Percentiles rank a stretch among this genome's conserved stretches.
phyloP scores from a whole-genome alignment of 2,888 invertebrate genomes.

The Lasioglossum figueresi region DNA sequence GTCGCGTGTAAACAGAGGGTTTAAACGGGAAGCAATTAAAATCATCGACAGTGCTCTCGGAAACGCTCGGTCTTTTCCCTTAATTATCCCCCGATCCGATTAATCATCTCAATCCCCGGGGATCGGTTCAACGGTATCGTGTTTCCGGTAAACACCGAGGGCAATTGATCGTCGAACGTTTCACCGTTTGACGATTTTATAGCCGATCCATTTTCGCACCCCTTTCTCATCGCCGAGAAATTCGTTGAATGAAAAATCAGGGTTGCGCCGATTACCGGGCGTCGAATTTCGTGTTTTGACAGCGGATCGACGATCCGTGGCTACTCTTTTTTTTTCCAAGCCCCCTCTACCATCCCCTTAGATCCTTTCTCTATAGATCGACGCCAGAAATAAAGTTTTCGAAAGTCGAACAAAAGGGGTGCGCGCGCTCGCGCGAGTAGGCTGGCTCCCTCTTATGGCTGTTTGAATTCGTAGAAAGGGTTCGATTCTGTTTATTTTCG shows the following conservation, averaged over 20 bases:
- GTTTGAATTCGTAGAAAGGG: conserved; percentile 81
- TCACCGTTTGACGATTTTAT: conserved; percentile 48
- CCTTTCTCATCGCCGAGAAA: conserved; percentile 61
- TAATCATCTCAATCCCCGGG: conserved; percentile 29
- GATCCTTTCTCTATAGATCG: conserved; percentile 8
- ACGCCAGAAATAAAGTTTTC: conserved; percentile 43
- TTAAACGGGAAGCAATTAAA: background rate
- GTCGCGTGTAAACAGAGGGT: background rate
- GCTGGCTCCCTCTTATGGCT: conserved; percentile 67
- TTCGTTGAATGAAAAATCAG: conserved; percentile 69
- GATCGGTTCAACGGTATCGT: conserved; percentile 34
- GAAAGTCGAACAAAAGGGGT: conserved; percentile 68
- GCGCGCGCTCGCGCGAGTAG: conserved; percentile 29
- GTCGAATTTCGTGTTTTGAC: conserved; percentile 83
- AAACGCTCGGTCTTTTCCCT: conserved; percentile 1
- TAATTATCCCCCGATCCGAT: conserved; percentile 29
- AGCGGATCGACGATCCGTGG: conserved; percentile 80
- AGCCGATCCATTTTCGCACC: conserved; percentile 45
- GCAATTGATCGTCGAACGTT: conserved; percentile 54
- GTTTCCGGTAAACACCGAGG: conserved; percentile 47
- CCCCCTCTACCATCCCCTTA: background rate
- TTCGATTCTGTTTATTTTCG: conserved; percentile 81
- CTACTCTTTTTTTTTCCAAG: conserved; percentile 49
- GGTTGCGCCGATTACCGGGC: conserved; percentile 63
- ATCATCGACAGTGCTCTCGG: background rate